A percentile compares a stretch with the other conserved stretches of the same genome.
Conservation (phyloP, 2,888 invertebrate species). For the Caenorhabditis sp. region DNA sequence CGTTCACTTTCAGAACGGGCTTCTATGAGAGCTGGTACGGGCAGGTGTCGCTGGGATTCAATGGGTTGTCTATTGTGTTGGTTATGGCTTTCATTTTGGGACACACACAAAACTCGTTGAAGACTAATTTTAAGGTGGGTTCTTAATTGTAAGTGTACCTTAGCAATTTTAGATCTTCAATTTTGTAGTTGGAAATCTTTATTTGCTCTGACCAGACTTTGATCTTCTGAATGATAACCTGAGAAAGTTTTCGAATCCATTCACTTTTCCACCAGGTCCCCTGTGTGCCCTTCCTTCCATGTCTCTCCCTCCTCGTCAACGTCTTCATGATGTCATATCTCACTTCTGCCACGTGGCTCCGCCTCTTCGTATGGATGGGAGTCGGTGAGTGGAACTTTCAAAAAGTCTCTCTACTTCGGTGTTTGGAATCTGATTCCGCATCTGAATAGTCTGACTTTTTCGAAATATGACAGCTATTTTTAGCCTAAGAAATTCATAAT, state of each 20-base stretch:
- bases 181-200: too few species aligned
- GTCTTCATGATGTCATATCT: conserved; percentile 95
- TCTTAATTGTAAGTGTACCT: not conserved
- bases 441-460: too few species aligned
- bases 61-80: conserved; percentile 56
- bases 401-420: not conserved
- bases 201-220: too few species aligned
- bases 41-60: conserved; percentile 49
- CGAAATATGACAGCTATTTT: too few species aligned
- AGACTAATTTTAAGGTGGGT: conserved; percentile 67
- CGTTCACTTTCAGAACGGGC: conserved; percentile 61
- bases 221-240: too few species aligned
- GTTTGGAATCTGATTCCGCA: not conserved
- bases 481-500: too few species aligned
- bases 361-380: conserved; percentile 94
- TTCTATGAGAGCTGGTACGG: conserved; percentile 21
- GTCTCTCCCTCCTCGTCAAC: conserved; percentile 88
- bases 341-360: conserved; percentile 91
- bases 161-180: too few species aligned
- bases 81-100: conserved; percentile 63
- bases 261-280: conserved; percentile 53
- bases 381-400: conserved; percentile 86
- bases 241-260: too few species aligned
- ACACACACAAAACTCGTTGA: conserved; percentile 68
- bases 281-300: conserved; percentile 63